A percentile compares a stretch with the other conserved stretches of the same genome.
Conservation (phyloP, 1,140 invertebrate genomes). For the Hyphantria cunea region DNA sequence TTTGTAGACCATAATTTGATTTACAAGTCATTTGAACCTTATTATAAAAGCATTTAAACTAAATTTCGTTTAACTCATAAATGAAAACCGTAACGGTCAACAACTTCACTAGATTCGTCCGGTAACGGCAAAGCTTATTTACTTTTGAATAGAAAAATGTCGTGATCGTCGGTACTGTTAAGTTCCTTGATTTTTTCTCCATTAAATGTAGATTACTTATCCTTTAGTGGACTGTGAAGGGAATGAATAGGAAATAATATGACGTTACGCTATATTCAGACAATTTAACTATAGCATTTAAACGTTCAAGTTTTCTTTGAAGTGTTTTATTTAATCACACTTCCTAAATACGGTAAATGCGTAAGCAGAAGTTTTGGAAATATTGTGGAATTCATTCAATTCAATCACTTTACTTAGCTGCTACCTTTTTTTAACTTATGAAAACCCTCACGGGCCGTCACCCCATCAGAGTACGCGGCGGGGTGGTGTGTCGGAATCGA, state of each 20-base stretch:
- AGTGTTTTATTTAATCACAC: no score
- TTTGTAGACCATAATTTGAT: conserved; percentile 9
- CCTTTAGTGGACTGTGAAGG: conserved; percentile 8
- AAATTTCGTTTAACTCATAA: conserved; percentile 2
- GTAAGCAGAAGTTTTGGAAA: no score
- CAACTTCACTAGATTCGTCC: conserved; percentile 59
- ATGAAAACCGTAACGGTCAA: conserved; percentile 48
- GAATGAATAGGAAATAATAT: background rate
- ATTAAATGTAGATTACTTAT: background rate
- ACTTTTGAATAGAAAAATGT: conserved; percentile 42
- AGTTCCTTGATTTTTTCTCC: conserved; percentile 15
- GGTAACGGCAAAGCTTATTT: conserved; percentile 51
- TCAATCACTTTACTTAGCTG: no score
- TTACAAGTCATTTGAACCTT: conserved; percentile 2
- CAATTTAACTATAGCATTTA: no score
- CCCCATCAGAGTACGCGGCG: no score
- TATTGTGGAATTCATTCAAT: no score
- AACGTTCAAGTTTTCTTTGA: no score
- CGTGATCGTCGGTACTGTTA: conserved; percentile 28
- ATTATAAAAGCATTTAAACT: background rate
- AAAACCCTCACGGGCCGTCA: no score
- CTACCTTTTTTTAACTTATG: no score
- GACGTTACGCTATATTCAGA: background rate
- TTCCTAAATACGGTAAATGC: no score
- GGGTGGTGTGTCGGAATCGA: no score